Percentiles rank a stretch among this genome's conserved stretches.
Evolutionary conservation across 2,888 invertebrate genomes (phyloP).

Genomic region (Oligia fasciuncula): DNA sequence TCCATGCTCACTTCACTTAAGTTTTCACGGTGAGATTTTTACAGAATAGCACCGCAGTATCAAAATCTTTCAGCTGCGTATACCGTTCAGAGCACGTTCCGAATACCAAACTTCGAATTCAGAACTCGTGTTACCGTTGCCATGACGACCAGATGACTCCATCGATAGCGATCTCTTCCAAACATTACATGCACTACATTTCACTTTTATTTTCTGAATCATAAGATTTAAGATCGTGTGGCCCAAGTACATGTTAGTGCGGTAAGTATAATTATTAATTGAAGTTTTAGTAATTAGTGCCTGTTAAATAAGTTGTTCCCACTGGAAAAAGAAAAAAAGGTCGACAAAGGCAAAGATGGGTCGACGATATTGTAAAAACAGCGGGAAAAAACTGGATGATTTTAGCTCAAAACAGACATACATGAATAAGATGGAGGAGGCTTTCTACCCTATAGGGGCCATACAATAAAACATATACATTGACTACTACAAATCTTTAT

Average conservation of each 20-base stretch:
- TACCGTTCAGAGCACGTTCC: slow-evolving; percentile 70
- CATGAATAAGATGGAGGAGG: too few species aligned
- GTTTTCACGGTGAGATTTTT: too few species aligned
- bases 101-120: slow-evolving; percentile 74
- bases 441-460: too few species aligned
- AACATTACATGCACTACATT: slow-evolving; percentile 7
- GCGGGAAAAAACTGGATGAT: too few species aligned
- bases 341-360: too few species aligned
- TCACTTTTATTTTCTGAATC: background rate
- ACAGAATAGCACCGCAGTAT: too few species aligned
- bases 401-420: too few species aligned
- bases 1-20: too few species aligned
- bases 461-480: too few species aligned
- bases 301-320: slow-evolving; percentile 3
- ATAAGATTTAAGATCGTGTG: slow-evolving; percentile 29
- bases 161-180: slow-evolving; percentile 59
- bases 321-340: too few species aligned
- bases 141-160: slow-evolving; percentile 72
- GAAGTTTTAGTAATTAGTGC: slow-evolving; percentile 62
- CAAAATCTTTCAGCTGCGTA: slow-evolving; percentile 49
- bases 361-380: too few species aligned
- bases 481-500: too few species aligned
- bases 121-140: slow-evolving; percentile 73
- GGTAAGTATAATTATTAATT: slow-evolving; percentile 63
- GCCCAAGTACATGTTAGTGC: background rate